Evolutionary conservation across 2,797 vertebrate species (phyloP), one percentile per base, ranked within the genome.

Genomic region (Phalloptychus januarius): DNA sequence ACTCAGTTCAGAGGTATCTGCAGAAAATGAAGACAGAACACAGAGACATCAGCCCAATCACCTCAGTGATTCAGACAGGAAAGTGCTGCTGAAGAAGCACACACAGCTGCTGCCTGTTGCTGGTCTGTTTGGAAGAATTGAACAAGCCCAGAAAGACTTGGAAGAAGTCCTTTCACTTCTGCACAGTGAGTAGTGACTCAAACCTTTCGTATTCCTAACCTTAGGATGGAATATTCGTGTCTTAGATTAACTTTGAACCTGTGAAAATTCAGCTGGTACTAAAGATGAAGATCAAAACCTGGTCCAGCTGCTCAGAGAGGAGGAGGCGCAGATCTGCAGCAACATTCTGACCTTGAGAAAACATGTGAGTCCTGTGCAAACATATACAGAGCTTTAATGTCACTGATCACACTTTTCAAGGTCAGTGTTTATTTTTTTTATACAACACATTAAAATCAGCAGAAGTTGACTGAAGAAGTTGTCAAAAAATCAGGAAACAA

Each of bases 281-380:
- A 90, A 88, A 85, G 94, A 93, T 73, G 96, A 97, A 86, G 97
- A 98, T 67, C 91, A 95, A 72, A 94, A 96, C 2, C 88, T 99
- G 88, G 87, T 93, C 56, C 90, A 95, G 75, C 95, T 99, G 86
- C 90, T 97, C n/a, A 86, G 94, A 76, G 96, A 98, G 82, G 98
- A 99, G 88, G 97, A 96, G 71, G 84, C 89, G 40, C 82, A 81
- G 16, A 86, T 97, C 75, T 89, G 92, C 74, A 78, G 90, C 84
- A 96, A 91, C 81, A 92, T 97, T 74, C 81, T 81, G 45, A 0
- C 33, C 10, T 82, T 97, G 25, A 96, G 91, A 81, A 92, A 79
- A 94, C 92, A 97, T 87, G 98, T 98, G 90, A 90, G 95, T 8
- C 5, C 0, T 36, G 0, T 3, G 70, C 1, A 15, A 2, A 42